phyloP scores from a whole-genome alignment of 2,797 vertebrate species.

The Clarias fuscus region DNA sequence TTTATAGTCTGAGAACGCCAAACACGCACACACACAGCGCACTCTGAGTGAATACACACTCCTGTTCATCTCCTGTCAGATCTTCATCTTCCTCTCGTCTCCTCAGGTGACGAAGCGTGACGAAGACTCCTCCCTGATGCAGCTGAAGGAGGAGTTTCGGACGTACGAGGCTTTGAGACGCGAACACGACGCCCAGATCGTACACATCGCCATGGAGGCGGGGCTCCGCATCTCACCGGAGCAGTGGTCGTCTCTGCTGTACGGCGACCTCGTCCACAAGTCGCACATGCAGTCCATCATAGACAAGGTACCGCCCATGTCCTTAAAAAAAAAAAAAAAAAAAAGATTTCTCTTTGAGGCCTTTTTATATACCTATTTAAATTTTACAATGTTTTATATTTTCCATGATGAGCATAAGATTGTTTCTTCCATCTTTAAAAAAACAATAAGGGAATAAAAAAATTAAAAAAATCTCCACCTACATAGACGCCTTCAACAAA shows the following conservation, averaged over 20 bases:
- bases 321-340: no score
- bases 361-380: no score
- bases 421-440: not conserved
- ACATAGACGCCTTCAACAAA: not conserved
- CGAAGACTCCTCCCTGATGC: conserved; percentile 97
- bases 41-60: no score
- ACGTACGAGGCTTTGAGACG: conserved; percentile 91
- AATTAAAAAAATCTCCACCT: not conserved
- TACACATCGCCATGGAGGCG: conserved; percentile 97
- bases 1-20: conserved; percentile 25
- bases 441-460: not conserved
- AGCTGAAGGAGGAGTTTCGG: conserved; percentile 94
- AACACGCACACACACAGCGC: not conserved
- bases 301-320: conserved; percentile 79
- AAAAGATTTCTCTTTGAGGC: conserved; percentile 22
- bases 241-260: conserved; percentile 96
- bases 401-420: not conserved
- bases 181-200: conserved; percentile 95
- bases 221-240: conserved; percentile 95
- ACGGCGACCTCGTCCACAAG: conserved; percentile 94
- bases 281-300: conserved; percentile 99
- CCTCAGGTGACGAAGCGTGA: conserved; percentile 94
- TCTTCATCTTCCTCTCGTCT: conserved; percentile 38
- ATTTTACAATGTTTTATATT: not conserved
- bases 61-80: not conserved